phyloP scores from a whole-genome alignment of 2,797 vertebrate genomes.

The Scolopax rusticola region DNA sequence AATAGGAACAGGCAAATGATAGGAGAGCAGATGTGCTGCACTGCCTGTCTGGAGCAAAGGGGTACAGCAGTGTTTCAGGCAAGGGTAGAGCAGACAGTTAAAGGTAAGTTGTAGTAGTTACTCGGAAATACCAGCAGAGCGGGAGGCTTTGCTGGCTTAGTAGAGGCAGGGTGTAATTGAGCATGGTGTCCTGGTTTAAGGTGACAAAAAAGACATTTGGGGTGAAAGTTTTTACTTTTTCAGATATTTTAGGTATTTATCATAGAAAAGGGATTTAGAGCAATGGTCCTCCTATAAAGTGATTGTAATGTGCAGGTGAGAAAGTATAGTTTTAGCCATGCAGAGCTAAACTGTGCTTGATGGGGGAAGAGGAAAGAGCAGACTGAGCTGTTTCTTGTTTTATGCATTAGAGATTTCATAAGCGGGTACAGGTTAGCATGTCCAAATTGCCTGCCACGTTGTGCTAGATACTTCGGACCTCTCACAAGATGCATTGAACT shows the following conservation, averaged over 20 bases:
- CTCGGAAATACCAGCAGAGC: background rate
- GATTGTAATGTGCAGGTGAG: background rate
- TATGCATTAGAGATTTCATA: background rate
- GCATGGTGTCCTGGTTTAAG: background rate
- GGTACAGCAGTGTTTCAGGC: background rate
- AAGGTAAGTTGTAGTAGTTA: background rate
- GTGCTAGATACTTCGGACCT: background rate
- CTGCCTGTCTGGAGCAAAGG: background rate
- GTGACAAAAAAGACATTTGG: background rate
- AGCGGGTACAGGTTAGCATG: background rate
- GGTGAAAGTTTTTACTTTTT: background rate
- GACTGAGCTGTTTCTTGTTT: background rate
- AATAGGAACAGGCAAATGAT: background rate
- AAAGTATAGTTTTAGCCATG: background rate
- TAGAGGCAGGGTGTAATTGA: background rate
- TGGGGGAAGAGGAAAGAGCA: background rate
- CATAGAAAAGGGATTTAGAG: background rate
- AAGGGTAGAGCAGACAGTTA: background rate
- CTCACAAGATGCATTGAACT: background rate
- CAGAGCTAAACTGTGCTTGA: background rate
- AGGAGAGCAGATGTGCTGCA: background rate
- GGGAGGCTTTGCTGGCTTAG: background rate
- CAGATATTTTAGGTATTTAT: background rate
- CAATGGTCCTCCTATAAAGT: background rate
- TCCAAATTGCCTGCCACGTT: background rate